Base-by-base conservation (phyloP, 1,140 invertebrate genomes). In the Orius insidiosus region DNA sequence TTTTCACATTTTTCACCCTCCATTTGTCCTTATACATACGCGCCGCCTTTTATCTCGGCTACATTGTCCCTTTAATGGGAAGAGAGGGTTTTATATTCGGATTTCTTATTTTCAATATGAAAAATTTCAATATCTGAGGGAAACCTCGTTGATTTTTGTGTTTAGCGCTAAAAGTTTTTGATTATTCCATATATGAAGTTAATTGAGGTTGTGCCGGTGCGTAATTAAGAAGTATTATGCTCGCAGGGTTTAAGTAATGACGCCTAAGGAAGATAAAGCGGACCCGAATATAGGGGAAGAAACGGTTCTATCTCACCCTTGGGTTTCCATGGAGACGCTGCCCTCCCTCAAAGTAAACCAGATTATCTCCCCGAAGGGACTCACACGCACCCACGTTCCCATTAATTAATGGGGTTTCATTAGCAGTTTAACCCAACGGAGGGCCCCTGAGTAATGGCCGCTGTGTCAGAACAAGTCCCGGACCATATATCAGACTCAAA, bases 401-500 rank as follows among this genome's bases (percentile, higher is more conserved):
- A 40, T 40, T 40, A 40, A 40, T 40, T 40, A 40, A 40, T 40
- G 38, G 38, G 13, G 38, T 40, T 40, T 40, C 38, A 40, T 40
- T 40, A 40, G 38, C 13, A 18, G 38, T 24, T 24, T 24, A 24
- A 24, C 24, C 24, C 24, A 24, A 24, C 24, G 24, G 24, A 7
- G 24, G n/a, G n/a, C n/a, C n/a, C n/a, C 24, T 43, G 41, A 43
- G 24, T 43, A 43, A 43, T 31, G 41, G 41, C 38, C 38, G 16
- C 9, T 15, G 38, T 40, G 38, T 40, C 38, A 40, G 38, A 13
- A 10, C 9, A 10, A 18, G 18, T 24, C 24, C 24, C 13, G 16
- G 38, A 18, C 38, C 38, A 40, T 43, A 43, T 43, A 43, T 43
- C 41, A 31, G 41, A 43, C 19, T 43, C 41, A 43, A 43, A n/a